These are phyloP conservation scores for Oophaga pumilio DNA, from an alignment of 2,113 vertebrate genomes.

Conservation along the genomic window DNA sequence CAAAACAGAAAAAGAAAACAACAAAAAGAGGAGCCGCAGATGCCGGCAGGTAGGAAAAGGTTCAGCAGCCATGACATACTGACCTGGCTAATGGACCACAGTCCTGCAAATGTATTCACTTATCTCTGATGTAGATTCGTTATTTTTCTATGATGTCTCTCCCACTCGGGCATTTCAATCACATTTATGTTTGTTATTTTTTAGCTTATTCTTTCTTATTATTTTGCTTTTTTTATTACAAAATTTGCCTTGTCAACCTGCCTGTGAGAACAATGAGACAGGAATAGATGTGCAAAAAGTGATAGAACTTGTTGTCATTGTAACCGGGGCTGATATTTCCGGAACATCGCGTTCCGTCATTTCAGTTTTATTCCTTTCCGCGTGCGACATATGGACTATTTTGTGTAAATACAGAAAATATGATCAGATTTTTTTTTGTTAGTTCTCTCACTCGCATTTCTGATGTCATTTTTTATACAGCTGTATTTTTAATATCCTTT, in stretches of 20 bases:
- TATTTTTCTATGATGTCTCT: too few relatives aligned
- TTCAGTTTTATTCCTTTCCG: background rate
- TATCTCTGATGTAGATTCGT: background rate
- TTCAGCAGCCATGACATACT: too few relatives aligned
- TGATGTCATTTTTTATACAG: background rate
- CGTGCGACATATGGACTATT: background rate
- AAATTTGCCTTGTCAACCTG: background rate
- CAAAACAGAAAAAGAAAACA: too few relatives aligned
- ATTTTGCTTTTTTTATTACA: background rate
- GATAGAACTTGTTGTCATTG: slow-evolving; percentile 2
- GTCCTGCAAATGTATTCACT: too few relatives aligned
- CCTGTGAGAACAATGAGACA: background rate
- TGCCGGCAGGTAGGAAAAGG: too few relatives aligned
- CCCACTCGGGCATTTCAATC: too few relatives aligned
- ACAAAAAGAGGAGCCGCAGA: too few relatives aligned
- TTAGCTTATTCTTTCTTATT: background rate
- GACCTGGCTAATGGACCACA: too few relatives aligned
- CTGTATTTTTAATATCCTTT: too few relatives aligned
- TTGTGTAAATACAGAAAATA: slow-evolving; percentile 11
- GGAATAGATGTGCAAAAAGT: background rate
- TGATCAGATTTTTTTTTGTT: background rate
- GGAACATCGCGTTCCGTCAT: background rate
- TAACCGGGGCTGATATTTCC: slow-evolving; percentile 5
- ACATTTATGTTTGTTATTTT: background rate
- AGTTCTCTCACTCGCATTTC: background rate